phyloP scores from a whole-genome alignment of 92 coral and sea anemone genomes.

The Porites divaricata region DNA sequence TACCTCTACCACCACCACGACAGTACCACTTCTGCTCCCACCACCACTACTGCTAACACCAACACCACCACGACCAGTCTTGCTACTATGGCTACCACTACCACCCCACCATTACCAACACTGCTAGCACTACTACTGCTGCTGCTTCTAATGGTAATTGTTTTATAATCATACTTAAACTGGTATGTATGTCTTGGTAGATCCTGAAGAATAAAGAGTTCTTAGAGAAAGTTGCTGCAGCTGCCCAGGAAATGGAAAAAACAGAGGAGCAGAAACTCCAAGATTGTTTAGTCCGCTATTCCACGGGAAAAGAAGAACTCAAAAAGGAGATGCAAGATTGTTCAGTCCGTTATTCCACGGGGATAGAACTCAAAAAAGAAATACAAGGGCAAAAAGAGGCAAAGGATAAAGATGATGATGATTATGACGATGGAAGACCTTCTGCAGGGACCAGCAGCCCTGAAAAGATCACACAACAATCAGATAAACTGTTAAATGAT shows the following conservation, averaged over 20 bases:
- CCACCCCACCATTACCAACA: no score
- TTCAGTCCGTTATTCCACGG: constrained; percentile 72
- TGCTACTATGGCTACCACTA: no score
- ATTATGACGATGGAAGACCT: constrained; percentile 35
- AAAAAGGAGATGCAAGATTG: constrained; percentile 63
- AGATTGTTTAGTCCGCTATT: constrained; percentile 79
- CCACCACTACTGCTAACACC: no score
- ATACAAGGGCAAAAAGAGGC: neutral
- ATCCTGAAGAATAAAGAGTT: constrained; percentile 71
- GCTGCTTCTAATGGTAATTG: no score
- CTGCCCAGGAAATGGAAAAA: constrained; percentile 67
- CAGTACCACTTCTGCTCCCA: no score
- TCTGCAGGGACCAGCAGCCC: neutral
- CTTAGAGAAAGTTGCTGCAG: constrained; percentile 67
- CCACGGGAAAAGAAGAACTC: constrained; percentile 66
- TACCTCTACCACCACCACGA: no score
- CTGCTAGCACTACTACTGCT: no score
- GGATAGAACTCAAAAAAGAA: no score
- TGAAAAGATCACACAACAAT: neutral
- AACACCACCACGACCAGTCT: no score
- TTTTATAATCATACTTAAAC: no score
- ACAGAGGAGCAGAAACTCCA: constrained; percentile 72
- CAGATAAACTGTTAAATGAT: neutral
- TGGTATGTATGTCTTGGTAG: constrained; percentile 10
- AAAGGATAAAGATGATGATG: neutral